Evolutionary conservation across 2,888 invertebrate genomes (phyloP).

Genomic region (Limulus polyphemus): DNA sequence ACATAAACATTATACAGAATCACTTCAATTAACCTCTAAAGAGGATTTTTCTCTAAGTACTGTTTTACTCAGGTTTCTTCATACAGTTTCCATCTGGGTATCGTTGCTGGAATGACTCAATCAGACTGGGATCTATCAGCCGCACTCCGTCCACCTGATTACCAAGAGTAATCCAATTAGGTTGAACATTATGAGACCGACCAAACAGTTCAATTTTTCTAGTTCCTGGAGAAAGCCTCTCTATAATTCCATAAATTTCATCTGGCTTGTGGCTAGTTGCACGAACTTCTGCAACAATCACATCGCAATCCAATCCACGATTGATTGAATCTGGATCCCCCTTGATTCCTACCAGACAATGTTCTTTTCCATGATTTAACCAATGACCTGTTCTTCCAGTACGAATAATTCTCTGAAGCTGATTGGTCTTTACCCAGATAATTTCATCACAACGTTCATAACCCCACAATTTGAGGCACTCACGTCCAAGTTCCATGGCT

Average conservation of each 20-base stretch:
- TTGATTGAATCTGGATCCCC: conserved; percentile 75
- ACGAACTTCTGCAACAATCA: conserved; percentile 93
- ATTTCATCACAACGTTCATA: conserved; percentile 93
- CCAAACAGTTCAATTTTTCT: conserved; percentile 95
- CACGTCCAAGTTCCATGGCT: conserved; percentile 90
- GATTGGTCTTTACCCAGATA: conserved; percentile 99
- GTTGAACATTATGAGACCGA: conserved; percentile 91
- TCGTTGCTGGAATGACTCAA: conserved; percentile 72
- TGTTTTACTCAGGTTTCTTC: conserved; percentile 22
- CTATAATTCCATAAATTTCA: conserved; percentile 96
- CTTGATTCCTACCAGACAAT: conserved; percentile 93
- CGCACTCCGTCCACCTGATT: conserved; percentile 94
- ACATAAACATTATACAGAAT: too few relatives aligned
- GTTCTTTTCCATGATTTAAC: conserved; percentile 97
- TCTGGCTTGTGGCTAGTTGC: conserved; percentile 98
- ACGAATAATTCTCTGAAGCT: conserved; percentile 86
- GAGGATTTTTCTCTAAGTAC: too few relatives aligned
- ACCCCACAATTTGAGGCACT: conserved; percentile 92
- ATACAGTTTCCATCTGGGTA: conserved; percentile 68
- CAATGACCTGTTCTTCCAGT: conserved; percentile 96
- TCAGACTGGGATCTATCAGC: conserved; percentile 79
- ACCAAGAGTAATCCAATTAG: conserved; percentile 90
- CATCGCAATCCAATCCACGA: conserved; percentile 90
- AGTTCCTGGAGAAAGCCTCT: conserved; percentile 88
- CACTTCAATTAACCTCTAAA: too few relatives aligned